phyloP scores from a whole-genome alignment of 2,113 vertebrate genomes.

The Takifugu flavidus region DNA sequence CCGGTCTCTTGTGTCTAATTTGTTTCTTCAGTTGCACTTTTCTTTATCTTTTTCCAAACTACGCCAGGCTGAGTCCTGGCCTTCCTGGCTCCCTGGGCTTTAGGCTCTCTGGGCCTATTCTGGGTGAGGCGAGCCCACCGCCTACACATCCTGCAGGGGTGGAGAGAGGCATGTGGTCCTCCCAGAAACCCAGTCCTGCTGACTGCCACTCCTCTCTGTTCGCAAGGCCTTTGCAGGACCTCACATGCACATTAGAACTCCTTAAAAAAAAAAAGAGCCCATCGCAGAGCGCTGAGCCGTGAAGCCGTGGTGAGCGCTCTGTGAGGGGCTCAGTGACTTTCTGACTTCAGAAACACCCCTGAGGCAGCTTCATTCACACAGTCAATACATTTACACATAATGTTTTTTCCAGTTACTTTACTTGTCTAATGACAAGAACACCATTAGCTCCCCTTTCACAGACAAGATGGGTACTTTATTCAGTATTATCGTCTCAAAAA shows the following conservation, averaged over 20 bases:
- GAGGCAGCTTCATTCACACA: no score
- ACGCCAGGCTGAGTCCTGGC: slow-evolving; percentile 13
- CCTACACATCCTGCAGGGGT: slow-evolving; percentile 80
- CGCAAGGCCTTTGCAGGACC: slow-evolving; percentile 47
- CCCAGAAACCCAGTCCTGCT: slow-evolving; percentile 64
- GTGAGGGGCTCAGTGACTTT: background rate
- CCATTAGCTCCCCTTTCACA: no score
- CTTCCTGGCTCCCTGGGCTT: slow-evolving; percentile 41
- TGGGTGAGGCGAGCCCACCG: slow-evolving; percentile 82
- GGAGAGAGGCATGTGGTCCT: slow-evolving; percentile 81
- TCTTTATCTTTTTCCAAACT: background rate
- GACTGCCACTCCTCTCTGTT: slow-evolving; percentile 61
- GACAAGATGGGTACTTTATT: no score
- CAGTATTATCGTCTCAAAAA: no score
- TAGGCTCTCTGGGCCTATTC: slow-evolving; percentile 55
- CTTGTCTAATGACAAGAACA: no score
- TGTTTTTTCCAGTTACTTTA: no score
- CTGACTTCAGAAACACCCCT: no score
- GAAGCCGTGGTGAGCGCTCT: background rate
- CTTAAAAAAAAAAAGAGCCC: slow-evolving; percentile 9
- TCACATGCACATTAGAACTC: slow-evolving; percentile 54
- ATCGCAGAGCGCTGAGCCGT: background rate
- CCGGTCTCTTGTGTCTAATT: background rate
- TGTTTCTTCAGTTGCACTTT: background rate
- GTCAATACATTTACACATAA: no score